Percentiles rank a stretch among this genome's conserved stretches.
phyloP scores from a whole-genome alignment of 2,888 invertebrate species.

The Drosophila formosana region DNA sequence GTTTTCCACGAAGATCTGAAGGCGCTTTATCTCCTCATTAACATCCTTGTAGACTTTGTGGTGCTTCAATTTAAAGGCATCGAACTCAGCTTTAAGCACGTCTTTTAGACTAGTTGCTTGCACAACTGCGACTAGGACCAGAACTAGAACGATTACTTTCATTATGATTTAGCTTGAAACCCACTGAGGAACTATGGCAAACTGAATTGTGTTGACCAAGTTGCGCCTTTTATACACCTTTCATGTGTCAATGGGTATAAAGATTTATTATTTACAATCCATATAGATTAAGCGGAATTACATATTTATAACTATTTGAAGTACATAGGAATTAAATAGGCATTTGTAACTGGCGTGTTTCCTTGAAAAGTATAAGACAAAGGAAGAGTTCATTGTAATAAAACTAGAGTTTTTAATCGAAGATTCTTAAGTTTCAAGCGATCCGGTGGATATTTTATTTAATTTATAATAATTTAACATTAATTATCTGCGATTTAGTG shows the following conservation, averaged over 20 bases:
- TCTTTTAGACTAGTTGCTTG: constrained; percentile 5
- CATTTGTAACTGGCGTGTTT: too few species aligned
- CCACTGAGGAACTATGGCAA: background rate
- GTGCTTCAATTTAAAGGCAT: constrained; percentile 86
- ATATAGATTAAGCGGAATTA: background rate
- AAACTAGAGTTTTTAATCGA: too few species aligned
- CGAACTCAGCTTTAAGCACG: constrained; percentile 21
- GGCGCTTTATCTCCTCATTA: constrained; percentile 92
- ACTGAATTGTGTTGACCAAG: background rate
- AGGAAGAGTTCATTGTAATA: too few species aligned
- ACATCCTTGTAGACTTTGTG: constrained; percentile 89
- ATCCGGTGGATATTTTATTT: too few species aligned
- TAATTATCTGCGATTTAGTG: too few species aligned
- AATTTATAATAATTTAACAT: too few species aligned
- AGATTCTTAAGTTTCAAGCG: too few species aligned
- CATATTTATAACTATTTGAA: too few species aligned
- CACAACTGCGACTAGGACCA: constrained; percentile 4
- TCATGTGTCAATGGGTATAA: background rate
- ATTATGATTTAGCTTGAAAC: background rate
- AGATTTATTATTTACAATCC: background rate
- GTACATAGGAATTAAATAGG: too few species aligned
- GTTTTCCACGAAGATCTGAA: constrained; percentile 95
- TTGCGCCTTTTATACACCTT: background rate
- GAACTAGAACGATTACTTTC: constrained; percentile 6
- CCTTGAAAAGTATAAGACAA: too few species aligned